A percentile compares a stretch with the other conserved stretches of the same genome.
Evolutionary conservation across 2,113 vertebrate genomes (phyloP).

Genomic region (Mormoops blainvillei): DNA sequence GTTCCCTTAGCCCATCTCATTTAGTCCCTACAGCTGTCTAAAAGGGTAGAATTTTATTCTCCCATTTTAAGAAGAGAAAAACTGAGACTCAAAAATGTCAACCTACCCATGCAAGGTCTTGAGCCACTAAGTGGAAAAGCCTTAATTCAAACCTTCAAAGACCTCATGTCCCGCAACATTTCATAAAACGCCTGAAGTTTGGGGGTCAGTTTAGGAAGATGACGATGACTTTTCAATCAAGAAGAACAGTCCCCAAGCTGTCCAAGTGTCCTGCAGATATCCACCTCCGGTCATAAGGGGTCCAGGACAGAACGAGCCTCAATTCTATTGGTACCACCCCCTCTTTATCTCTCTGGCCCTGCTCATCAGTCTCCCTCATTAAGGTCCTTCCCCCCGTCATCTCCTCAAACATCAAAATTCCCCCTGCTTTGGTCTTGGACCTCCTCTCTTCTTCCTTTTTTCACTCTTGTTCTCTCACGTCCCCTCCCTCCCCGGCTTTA

Average conservation of each 20-base stretch:
- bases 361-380: fast-evolving
- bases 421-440: background rate
- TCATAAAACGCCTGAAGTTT: background rate
- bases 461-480: background rate
- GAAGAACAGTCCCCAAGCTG: background rate
- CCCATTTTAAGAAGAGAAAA: background rate
- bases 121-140: background rate
- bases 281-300: background rate
- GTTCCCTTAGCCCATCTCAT: background rate
- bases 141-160: background rate
- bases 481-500: fast-evolving
- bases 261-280: background rate
- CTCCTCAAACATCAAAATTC: fast-evolving
- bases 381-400: background rate
- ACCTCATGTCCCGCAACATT: background rate
- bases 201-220: background rate
- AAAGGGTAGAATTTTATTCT: background rate
- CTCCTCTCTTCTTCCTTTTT: no score
- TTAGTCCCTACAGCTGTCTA: background rate
- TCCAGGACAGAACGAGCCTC: background rate
- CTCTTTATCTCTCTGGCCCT: background rate
- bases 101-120: background rate
- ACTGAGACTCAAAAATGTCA: background rate
- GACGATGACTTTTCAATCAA: background rate
- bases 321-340: fast-evolving